Evolutionary conservation across 2,797 vertebrate species (phyloP), one percentile per base, ranked within the genome.

Genomic region (Miichthys miiuy): DNA sequence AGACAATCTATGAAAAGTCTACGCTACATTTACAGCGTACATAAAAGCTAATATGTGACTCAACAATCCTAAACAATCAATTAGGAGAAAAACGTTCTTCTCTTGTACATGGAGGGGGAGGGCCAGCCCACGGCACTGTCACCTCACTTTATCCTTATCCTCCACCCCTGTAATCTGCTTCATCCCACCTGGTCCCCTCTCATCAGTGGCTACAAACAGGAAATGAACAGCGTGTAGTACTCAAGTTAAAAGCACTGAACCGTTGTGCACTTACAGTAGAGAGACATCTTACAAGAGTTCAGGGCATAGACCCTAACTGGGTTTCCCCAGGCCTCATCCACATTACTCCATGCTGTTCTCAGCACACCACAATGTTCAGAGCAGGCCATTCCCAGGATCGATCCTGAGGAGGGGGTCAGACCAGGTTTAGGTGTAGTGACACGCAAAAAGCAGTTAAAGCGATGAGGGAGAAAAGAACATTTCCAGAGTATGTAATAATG

Each of bases 341-440:
- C 94, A 95, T 95, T 95, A 93, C 94, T 95, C 93, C 95, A 94
- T 95, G 94, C 94, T 95, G 91, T 91, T 90, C 48, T 83, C 87
- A 94, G 93, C 94, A 95, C 89, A 95, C 93, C 93, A 95, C 93
- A 95, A 95, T 94, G 94, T 94, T 93, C 92, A 94, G 89, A 94
- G 77, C 80, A 89, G 91, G 90, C 93, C 87, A 55, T 85, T 87
- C 81, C 79, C 90, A 88, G 91, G 89, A 87, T 71, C 67, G 52
- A 74, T 83, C 90, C 82, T 89, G 75, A 92, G 91, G 73, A 84
- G 82, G 86, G 84, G 72, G 77, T 83, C 75, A 82, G 77, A 77
- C 73, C 27, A 78, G 76, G 88, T 34, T 66, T 58, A 46, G 74
- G 82, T 63, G 68, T 54, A 73, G 48, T 61, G 81, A 91, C 84